phyloP scores from a whole-genome alignment of 92 coral and sea anemone species.

The Ricordea florida region DNA sequence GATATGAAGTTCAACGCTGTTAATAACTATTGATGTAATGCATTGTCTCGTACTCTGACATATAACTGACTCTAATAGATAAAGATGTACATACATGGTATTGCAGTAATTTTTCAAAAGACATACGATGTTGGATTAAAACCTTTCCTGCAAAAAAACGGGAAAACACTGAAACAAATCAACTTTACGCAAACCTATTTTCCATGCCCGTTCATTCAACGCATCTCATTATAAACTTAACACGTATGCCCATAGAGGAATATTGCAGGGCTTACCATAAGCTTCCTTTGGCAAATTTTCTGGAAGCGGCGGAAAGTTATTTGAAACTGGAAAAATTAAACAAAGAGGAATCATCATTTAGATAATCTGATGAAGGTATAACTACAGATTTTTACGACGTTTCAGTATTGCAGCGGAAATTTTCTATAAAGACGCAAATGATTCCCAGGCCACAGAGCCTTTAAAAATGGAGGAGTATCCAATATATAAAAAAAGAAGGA shows the following conservation, averaged over 20 bases:
- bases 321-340: background rate
- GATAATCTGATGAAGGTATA: too few species aligned
- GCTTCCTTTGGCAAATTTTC: slow-evolving; percentile 7
- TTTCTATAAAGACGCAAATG: too few species aligned
- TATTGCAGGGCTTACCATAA: slow-evolving; percentile 50
- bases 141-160: slow-evolving; percentile 55
- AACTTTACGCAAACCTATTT: background rate
- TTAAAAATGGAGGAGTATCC: too few species aligned
- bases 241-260: background rate
- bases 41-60: too few species aligned
- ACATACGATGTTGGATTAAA: slow-evolving; percentile 48
- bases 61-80: background rate
- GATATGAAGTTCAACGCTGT: too few species aligned
- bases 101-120: slow-evolving; percentile 35
- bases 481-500: too few species aligned
- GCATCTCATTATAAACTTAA: background rate
- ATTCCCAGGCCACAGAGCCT: too few species aligned
- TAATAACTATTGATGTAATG: too few species aligned
- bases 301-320: background rate
- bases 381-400: too few species aligned
- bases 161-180: background rate
- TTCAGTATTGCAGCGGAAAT: too few species aligned
- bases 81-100: slow-evolving; percentile 57
- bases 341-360: background rate
- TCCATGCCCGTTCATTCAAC: background rate